Conservation (phyloP, 2,797 vertebrate species). For the Lerista edwardsae region DNA sequence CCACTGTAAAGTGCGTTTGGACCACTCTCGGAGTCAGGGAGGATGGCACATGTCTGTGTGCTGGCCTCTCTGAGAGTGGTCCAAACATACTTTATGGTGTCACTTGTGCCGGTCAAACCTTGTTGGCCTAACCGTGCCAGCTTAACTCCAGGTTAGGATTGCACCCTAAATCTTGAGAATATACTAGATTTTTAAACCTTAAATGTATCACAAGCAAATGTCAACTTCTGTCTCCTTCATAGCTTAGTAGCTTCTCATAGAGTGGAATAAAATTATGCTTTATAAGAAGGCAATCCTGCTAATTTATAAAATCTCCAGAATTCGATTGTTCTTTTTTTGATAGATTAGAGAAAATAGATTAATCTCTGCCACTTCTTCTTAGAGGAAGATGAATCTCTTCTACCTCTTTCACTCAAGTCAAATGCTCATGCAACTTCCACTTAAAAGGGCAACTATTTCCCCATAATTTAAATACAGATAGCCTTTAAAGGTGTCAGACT, state of each 20-base stretch:
- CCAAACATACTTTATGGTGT: too few relatives aligned
- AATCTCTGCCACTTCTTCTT: constrained; percentile 26
- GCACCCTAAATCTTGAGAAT: background rate
- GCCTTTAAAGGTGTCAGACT: constrained; percentile 48
- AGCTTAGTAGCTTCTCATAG: background rate
- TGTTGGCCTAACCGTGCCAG: too few relatives aligned
- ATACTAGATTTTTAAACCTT: background rate
- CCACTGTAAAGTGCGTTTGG: too few relatives aligned
- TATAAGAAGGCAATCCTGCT: background rate
- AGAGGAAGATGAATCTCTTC: too few relatives aligned
- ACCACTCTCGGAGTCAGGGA: too few relatives aligned
- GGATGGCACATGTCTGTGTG: too few relatives aligned
- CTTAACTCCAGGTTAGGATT: too few relatives aligned
- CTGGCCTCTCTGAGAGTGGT: too few relatives aligned
- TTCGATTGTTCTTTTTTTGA: background rate
- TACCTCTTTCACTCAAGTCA: constrained; percentile 18
- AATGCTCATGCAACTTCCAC: constrained; percentile 49
- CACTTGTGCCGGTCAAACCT: too few relatives aligned
- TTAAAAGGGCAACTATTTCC: constrained; percentile 53
- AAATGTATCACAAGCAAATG: constrained; percentile 8
- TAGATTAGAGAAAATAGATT: constrained; percentile 17
- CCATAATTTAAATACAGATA: constrained; percentile 55
- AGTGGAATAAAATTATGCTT: background rate
- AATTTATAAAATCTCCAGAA: background rate
- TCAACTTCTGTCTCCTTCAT: background rate